These are phyloP conservation scores for Tenthredo mesomela DNA, from an alignment of 2,888 invertebrate genomes.

Conservation along the genomic window DNA sequence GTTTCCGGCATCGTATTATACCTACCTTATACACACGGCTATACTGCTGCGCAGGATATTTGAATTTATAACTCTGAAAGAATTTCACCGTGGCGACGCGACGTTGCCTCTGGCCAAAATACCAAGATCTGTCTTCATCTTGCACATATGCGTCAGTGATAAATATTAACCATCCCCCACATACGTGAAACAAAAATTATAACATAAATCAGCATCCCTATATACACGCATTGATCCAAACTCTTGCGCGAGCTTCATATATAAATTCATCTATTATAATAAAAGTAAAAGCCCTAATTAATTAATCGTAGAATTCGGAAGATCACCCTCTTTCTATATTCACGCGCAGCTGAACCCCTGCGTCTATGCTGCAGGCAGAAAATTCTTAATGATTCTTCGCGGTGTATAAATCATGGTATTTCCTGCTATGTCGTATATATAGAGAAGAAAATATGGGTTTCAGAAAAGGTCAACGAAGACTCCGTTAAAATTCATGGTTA, in stretches of 20 bases:
- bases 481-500: constrained; percentile 53
- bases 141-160: background rate
- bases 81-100: background rate
- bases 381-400: constrained; percentile 44
- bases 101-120: constrained; percentile 5
- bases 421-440: constrained; percentile 18
- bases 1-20: background rate
- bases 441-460: constrained; percentile 4
- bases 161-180: background rate
- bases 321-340: background rate
- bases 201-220: background rate
- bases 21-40: background rate
- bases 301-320: background rate
- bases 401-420: constrained; percentile 50
- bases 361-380: background rate
- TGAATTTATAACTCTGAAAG: constrained; percentile 6
- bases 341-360: background rate
- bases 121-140: background rate
- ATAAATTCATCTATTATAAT: background rate
- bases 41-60: constrained; percentile 22
- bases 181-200: background rate
- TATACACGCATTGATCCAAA: background rate
- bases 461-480: constrained; percentile 46
- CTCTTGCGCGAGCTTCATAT: background rate
- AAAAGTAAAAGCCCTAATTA: constrained; percentile 2